Conservation (phyloP, 2,113 vertebrate genomes). For the Phalacrocorax carbo region DNA sequence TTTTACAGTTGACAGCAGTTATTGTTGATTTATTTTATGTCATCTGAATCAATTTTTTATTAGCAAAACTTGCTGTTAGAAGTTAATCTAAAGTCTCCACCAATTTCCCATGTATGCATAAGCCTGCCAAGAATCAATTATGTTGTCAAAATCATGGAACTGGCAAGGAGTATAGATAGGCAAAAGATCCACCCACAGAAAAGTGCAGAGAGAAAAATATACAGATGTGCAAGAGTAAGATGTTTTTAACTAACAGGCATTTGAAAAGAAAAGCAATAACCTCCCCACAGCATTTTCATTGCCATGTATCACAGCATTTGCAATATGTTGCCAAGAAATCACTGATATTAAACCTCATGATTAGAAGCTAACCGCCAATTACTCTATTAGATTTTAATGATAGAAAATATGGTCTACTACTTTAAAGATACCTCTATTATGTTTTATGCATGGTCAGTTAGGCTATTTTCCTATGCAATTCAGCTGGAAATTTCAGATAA, state of each 20-base stretch:
- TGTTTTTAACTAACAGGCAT: background rate
- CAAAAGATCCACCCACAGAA: background rate
- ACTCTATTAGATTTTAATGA: background rate
- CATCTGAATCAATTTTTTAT: background rate
- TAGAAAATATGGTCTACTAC: background rate
- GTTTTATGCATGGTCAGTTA: background rate
- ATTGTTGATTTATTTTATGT: slow-evolving; percentile 3
- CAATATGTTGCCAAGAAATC: background rate
- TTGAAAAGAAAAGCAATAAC: background rate
- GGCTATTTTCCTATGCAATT: background rate
- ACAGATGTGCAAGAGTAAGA: background rate
- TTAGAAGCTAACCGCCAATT: background rate
- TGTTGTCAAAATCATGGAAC: background rate
- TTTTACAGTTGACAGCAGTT: background rate
- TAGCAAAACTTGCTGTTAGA: background rate
- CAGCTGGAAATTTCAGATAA: background rate
- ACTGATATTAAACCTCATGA: background rate
- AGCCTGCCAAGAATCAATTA: background rate
- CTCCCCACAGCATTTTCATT: background rate
- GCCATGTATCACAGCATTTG: background rate
- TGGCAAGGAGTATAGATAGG: background rate
- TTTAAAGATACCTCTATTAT: background rate
- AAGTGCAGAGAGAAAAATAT: background rate
- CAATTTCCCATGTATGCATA: background rate
- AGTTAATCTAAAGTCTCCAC: background rate